These are phyloP conservation scores for Cantharis rufa DNA, from an alignment of 2,888 invertebrate genomes.

Conservation along the genomic window DNA sequence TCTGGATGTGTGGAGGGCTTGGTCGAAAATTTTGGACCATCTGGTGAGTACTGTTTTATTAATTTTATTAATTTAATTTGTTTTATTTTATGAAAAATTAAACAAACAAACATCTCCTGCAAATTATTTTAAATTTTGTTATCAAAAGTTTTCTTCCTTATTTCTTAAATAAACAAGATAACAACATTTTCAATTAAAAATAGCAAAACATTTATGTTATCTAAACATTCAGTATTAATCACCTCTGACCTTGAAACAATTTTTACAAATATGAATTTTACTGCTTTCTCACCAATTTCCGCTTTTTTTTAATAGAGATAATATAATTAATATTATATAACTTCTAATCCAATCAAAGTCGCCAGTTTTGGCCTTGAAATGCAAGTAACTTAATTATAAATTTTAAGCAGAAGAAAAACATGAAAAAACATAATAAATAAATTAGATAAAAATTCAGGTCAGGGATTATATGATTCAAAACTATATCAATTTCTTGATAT, in stretches of 20 bases:
- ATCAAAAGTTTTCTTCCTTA: neutral
- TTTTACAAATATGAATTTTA: neutral
- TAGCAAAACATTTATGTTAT: neutral
- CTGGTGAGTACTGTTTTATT: conserved; percentile 58
- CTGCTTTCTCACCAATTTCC: neutral
- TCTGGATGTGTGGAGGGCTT: conserved; percentile 96
- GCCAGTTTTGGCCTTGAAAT: neutral
- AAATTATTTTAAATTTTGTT: neutral
- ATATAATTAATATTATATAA: neutral
- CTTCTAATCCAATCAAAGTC: neutral
- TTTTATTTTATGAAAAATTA: neutral
- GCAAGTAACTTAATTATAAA: neutral
- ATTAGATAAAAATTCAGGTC: too few relatives aligned
- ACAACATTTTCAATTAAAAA: neutral
- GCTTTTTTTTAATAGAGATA: neutral
- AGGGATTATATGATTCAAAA: too few relatives aligned
- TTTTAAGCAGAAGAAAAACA: neutral
- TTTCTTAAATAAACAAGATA: neutral
- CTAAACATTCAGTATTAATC: neutral
- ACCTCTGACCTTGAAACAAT: neutral
- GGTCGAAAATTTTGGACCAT: conserved; percentile 81
- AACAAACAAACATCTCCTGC: neutral
- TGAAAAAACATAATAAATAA: too few relatives aligned
- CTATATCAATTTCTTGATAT: too few relatives aligned
- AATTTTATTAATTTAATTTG: too few relatives aligned